Evolutionary conservation across 2,113 vertebrate species (phyloP).

Genomic region (Ondatra zibethicus): DNA sequence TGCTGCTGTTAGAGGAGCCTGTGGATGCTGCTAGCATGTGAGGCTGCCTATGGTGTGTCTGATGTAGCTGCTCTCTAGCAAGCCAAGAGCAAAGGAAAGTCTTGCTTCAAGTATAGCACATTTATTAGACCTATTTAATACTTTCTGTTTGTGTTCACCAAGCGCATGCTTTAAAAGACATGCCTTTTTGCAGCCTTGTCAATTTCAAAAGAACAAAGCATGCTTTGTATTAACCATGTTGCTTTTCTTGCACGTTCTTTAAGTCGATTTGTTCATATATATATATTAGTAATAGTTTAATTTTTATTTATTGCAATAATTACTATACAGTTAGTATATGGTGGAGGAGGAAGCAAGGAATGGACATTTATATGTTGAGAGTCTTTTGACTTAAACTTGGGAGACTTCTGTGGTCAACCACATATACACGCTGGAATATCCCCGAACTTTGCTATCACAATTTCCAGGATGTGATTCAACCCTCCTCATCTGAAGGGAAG

Average conservation of each 20-base stretch:
- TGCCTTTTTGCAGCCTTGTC: no score
- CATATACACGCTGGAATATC: constrained; percentile 82
- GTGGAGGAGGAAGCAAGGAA: not conserved
- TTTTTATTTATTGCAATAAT: not conserved
- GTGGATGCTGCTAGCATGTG: not conserved
- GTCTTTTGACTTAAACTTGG: constrained; percentile 73
- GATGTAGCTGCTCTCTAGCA: not conserved
- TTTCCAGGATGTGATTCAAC: constrained; percentile 86
- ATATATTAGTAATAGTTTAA: not conserved
- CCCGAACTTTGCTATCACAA: constrained; percentile 76
- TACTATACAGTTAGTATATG: not conserved
- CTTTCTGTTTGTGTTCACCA: constrained; percentile 9
- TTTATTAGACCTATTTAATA: not conserved
- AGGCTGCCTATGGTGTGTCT: not conserved
- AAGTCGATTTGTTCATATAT: not conserved
- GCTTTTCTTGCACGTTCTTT: not conserved
- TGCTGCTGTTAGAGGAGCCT: not conserved
- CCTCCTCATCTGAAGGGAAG: constrained; percentile 73
- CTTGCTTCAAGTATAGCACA: not conserved
- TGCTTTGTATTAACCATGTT: not conserved
- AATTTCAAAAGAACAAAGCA: not conserved
- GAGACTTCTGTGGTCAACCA: constrained; percentile 81
- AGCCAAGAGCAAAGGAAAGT: not conserved
- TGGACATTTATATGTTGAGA: constrained; percentile 56
- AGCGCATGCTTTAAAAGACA: not conserved